Percentiles rank a stretch among this genome's conserved stretches.
These are phyloP conservation scores for Zele albiditarsus DNA, from an alignment of 2,888 invertebrate species.

Conservation along the genomic window DNA sequence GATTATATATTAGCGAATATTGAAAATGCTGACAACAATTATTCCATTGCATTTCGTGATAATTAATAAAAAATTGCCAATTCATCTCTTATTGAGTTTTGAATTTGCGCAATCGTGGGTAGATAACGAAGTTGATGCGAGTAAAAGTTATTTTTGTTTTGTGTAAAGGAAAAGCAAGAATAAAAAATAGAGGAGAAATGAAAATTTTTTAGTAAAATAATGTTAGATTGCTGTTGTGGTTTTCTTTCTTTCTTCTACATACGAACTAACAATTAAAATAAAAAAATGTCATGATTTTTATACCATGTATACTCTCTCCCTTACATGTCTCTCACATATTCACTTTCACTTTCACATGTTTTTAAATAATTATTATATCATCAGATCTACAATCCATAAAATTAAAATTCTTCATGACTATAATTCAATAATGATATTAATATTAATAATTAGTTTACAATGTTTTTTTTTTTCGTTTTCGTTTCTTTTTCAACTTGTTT, in stretches of 20 bases:
- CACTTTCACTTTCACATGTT: neutral
- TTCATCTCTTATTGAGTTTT: too few relatives aligned
- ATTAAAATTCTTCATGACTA: slow-evolving; percentile 8
- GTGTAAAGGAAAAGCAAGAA: neutral
- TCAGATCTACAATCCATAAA: slow-evolving; percentile 2
- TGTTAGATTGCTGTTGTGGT: neutral
- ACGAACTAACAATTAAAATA: neutral
- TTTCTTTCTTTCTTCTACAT: neutral
- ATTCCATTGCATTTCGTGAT: too few relatives aligned
- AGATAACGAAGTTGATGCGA: too few relatives aligned
- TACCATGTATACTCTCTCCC: neutral
- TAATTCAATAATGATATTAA: slow-evolving; percentile 6
- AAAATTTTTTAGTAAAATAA: neutral
- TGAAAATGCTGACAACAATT: too few relatives aligned
- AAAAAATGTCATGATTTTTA: neutral
- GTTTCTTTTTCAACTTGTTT: too few relatives aligned
- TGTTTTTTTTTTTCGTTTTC: neutral
- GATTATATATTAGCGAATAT: too few relatives aligned
- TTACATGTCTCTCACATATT: neutral
- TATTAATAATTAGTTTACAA: neutral
- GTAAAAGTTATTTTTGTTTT: neutral
- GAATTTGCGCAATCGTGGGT: too few relatives aligned
- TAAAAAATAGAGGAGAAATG: neutral
- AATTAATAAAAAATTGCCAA: too few relatives aligned
- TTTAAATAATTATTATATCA: slow-evolving; percentile 7